Conservation (phyloP, 2,797 vertebrate species). For the Rhyacichthys aspro region DNA sequence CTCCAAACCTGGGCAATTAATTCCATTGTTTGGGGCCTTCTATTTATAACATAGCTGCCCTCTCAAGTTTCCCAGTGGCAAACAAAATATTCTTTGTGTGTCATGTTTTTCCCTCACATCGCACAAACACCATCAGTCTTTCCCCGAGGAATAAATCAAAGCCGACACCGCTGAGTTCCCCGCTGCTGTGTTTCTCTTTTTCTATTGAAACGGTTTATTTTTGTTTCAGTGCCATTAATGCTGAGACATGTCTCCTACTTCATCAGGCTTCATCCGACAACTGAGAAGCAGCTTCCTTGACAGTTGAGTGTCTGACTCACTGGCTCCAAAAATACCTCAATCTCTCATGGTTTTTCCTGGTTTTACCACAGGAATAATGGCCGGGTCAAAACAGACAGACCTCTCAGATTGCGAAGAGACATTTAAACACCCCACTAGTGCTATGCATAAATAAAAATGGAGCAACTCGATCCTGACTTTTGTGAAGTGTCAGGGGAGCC, state of each 20-base stretch:
- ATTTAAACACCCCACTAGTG: conserved; percentile 57
- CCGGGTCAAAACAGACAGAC: conserved; percentile 67
- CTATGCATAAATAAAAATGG: conserved; percentile 69
- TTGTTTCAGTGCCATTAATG: conserved; percentile 78
- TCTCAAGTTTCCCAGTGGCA: conserved; percentile 79
- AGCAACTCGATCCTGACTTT: conserved; percentile 69
- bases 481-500: conserved; percentile 62
- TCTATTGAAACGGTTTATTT: conserved; percentile 77
- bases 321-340: conserved; percentile 60
- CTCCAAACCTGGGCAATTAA: conserved; percentile 78
- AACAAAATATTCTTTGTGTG: conserved; percentile 72
- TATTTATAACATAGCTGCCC: conserved; percentile 79
- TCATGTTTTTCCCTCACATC: conserved; percentile 47
- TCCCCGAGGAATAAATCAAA: conserved; percentile 81
- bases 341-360: conserved; percentile 44
- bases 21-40: conserved; percentile 73
- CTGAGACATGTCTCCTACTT: conserved; percentile 66
- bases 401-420: conserved; percentile 52
- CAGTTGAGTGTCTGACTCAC: conserved; percentile 54
- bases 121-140: conserved; percentile 46
- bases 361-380: conserved; percentile 60
- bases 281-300: conserved; percentile 55
- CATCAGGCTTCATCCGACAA: conserved; percentile 64
- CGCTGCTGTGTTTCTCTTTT: conserved; percentile 67
- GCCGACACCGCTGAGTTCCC: conserved; percentile 64